Percentiles rank a stretch among this genome's conserved stretches.
Conservation (phyloP, 2,797 vertebrate genomes). For the Moxostoma hubbsi region DNA sequence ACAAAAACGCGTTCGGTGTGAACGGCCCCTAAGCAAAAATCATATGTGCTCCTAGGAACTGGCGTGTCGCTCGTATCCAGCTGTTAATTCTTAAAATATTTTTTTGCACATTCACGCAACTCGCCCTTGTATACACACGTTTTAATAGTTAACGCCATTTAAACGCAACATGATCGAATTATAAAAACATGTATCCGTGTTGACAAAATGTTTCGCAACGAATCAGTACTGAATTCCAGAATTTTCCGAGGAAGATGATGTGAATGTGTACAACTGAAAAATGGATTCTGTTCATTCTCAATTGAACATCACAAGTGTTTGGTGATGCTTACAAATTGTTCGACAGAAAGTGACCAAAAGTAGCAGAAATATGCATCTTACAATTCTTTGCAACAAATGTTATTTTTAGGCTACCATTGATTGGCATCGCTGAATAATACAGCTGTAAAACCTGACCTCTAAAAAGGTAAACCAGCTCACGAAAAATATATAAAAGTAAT, state of each 20-base stretch:
- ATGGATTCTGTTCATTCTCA: background rate
- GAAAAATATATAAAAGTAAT: background rate
- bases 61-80: constrained; percentile 52
- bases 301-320: background rate
- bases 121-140: background rate
- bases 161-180: background rate
- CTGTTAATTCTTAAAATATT: background rate
- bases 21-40: constrained; percentile 1
- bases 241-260: constrained; percentile 34
- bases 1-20: too few species aligned
- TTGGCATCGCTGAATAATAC: background rate
- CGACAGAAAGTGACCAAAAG: background rate
- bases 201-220: constrained; percentile 17
- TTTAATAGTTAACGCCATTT: background rate
- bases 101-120: background rate
- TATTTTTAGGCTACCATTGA: background rate
- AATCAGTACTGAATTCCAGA: constrained; percentile 33
- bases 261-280: background rate
- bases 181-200: background rate
- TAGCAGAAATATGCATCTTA: background rate
- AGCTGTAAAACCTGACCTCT: too few species aligned
- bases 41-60: constrained; percentile 18
- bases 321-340: background rate
- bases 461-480: background rate
- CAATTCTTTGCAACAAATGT: background rate